A percentile compares a stretch with the other conserved stretches of the same genome.
These are phyloP conservation scores for Acheta domesticus DNA, from an alignment of 2,888 invertebrate species.

Conservation along the genomic window DNA sequence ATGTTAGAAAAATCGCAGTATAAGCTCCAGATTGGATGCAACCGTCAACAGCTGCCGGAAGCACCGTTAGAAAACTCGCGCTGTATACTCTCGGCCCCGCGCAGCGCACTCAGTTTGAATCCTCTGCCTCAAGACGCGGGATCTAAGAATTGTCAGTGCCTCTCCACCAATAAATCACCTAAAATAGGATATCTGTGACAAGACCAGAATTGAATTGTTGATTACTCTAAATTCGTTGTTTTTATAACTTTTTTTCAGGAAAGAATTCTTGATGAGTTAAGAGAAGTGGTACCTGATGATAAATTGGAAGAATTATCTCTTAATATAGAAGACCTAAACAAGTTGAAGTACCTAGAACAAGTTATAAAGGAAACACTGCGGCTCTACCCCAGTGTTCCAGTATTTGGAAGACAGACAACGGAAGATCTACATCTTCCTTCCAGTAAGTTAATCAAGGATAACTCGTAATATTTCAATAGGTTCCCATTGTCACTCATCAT, in stretches of 20 bases:
- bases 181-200: no score
- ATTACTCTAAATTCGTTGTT: not conserved
- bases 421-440: constrained; percentile 36
- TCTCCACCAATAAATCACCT: no score
- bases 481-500: no score
- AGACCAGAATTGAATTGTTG: not conserved
- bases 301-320: constrained; percentile 52
- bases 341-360: constrained; percentile 65
- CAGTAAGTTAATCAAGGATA: not conserved
- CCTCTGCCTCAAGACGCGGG: no score
- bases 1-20: no score
- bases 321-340: constrained; percentile 53
- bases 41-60: no score
- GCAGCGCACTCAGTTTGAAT: no score
- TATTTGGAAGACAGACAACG: constrained; percentile 35
- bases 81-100: no score
- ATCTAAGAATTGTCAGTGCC: no score
- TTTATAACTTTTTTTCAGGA: not conserved
- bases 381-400: constrained; percentile 63
- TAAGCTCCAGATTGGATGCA: no score
- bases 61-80: no score
- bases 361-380: constrained; percentile 67
- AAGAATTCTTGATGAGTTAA: not conserved
- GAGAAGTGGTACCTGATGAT: not conserved
- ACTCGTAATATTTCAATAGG: not conserved